Evolutionary conservation across 2,113 vertebrate species (phyloP).

Genomic region (Daboia siamensis): DNA sequence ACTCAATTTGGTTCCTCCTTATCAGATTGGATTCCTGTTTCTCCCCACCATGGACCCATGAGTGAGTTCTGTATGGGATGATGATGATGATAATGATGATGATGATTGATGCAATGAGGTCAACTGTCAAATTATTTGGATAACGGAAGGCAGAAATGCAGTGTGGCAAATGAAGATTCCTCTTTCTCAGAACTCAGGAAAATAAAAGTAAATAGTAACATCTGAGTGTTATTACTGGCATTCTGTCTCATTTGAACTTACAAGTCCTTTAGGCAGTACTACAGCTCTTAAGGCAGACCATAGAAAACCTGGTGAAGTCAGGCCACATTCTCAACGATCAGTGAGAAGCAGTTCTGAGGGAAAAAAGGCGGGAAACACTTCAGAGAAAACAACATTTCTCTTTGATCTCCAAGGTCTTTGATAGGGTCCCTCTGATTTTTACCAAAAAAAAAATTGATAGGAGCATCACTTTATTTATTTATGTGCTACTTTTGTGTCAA

Average conservation of each 20-base stretch:
- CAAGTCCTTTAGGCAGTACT: not conserved
- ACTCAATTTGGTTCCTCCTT: not conserved
- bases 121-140: not conserved
- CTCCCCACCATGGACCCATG: not conserved
- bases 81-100: not conserved
- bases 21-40: not conserved
- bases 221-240: not conserved
- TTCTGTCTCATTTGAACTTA: not conserved
- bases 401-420: slow-evolving; percentile 13
- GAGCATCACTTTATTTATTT: slow-evolving; percentile 29
- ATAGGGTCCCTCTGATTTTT: not conserved
- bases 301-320: not conserved
- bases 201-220: not conserved
- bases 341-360: slow-evolving; percentile 14
- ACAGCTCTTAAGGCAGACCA: not conserved
- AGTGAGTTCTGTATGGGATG: not conserved
- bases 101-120: not conserved
- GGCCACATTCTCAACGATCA: not conserved
- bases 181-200: not conserved
- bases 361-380: not conserved
- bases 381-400: not conserved
- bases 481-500: not conserved
- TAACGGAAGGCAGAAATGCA: not conserved
- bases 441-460: slow-evolving; percentile 8
- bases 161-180: no score